phyloP scores from a whole-genome alignment of 2,888 invertebrate genomes.

The Hyposoter didymator region DNA sequence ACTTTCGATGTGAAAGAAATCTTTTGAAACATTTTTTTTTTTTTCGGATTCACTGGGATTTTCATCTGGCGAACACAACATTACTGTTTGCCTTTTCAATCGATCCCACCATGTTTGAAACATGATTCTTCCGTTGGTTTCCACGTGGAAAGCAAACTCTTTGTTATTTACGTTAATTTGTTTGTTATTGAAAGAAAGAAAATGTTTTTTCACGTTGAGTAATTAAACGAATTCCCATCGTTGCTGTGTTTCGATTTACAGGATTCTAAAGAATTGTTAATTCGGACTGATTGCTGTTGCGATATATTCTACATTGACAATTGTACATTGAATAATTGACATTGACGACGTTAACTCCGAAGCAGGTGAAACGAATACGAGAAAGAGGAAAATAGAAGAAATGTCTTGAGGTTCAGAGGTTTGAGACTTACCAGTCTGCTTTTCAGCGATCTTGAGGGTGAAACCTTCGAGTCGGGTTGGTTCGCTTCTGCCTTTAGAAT shows the following conservation, averaged over 20 bases:
- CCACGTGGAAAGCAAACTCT: neutral
- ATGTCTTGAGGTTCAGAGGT: conserved; percentile 5
- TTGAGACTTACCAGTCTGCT: conserved; percentile 88
- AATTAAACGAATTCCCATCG: neutral
- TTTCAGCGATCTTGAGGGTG: conserved; percentile 91
- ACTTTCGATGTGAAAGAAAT: neutral
- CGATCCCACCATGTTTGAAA: neutral
- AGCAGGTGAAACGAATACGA: neutral
- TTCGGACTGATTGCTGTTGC: neutral
- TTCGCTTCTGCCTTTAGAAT: conserved; percentile 93
- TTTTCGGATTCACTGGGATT: neutral
- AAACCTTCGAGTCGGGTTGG: conserved; percentile 89
- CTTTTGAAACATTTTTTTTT: neutral
- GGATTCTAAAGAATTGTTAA: neutral
- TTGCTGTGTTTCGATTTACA: neutral
- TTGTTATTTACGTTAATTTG: neutral
- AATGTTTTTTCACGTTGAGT: neutral
- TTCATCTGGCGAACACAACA: neutral
- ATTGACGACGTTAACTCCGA: neutral
- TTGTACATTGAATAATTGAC: neutral
- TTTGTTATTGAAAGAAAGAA: neutral
- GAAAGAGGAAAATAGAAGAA: neutral
- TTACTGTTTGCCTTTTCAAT: neutral
- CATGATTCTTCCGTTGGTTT: neutral
- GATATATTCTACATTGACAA: neutral